Percentiles rank a stretch among this genome's conserved stretches.
Evolutionary conservation across 2,113 vertebrate genomes (phyloP).

Genomic region (Monopterus albus): DNA sequence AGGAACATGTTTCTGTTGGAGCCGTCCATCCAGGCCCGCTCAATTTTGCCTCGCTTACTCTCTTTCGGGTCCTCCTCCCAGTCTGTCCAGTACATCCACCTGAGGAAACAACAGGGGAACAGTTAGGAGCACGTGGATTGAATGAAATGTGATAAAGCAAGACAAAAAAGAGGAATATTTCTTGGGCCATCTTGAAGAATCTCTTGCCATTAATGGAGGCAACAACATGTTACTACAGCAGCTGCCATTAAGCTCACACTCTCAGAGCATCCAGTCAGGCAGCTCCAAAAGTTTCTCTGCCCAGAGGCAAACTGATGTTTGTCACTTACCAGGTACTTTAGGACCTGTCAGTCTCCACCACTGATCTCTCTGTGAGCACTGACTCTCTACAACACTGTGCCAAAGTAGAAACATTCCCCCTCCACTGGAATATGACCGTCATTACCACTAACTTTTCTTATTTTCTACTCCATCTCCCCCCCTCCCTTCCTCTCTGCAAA

Average conservation of each 20-base stretch:
- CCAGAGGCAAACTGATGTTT: constrained; percentile 21
- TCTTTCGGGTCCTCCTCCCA: constrained; percentile 99
- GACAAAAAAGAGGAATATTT: background rate
- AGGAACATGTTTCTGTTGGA: constrained; percentile 93
- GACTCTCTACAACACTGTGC: constrained; percentile 1
- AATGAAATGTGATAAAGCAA: background rate
- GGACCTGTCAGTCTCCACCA: constrained; percentile 23
- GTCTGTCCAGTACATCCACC: constrained; percentile 99
- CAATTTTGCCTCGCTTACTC: constrained; percentile 95
- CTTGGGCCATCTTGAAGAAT: background rate
- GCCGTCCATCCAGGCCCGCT: constrained; percentile 98
- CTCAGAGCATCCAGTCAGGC: background rate
- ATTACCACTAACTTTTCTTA: constrained; percentile 36
- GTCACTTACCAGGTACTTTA: constrained; percentile 33
- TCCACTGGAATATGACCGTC: constrained; percentile 31
- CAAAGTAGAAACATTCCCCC: background rate
- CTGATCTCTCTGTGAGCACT: constrained; percentile 7
- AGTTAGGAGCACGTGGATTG: background rate
- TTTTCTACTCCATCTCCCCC: constrained; percentile 25
- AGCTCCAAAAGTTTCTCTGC: constrained; percentile 5
- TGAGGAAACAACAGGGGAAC: constrained; percentile 57
- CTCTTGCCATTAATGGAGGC: background rate
- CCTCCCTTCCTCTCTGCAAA: constrained; percentile 8
- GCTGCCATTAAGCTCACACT: constrained; percentile 7
- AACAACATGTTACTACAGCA: constrained; percentile 20